Conservation (phyloP, 2,797 vertebrate species). For the Danio aesculapii region DNA sequence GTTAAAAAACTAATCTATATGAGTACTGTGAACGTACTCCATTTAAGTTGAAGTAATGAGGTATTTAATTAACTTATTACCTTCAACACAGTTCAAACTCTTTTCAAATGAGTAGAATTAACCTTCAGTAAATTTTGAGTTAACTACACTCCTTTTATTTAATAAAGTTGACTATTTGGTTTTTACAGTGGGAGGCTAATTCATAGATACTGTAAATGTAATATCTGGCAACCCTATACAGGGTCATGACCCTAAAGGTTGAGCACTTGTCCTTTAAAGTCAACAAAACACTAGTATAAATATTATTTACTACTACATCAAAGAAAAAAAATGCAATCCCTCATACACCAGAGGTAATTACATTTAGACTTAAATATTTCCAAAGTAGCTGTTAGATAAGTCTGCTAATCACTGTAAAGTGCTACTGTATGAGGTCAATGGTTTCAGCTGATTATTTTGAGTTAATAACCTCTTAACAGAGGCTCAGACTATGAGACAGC, state of each 20-base stretch:
- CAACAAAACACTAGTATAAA: not conserved
- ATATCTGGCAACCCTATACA: not conserved
- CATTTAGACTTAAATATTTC: constrained; percentile 8
- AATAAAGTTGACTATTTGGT: too few species aligned
- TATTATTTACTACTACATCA: not conserved
- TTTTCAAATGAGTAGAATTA: too few species aligned
- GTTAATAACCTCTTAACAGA: constrained; percentile 39
- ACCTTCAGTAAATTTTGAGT: too few species aligned
- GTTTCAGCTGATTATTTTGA: constrained; percentile 21
- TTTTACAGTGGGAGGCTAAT: not conserved
- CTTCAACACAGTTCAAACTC: too few species aligned
- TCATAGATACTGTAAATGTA: not conserved
- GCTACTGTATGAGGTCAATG: constrained; percentile 4
- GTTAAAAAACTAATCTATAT: too few species aligned
- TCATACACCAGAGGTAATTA: not conserved
- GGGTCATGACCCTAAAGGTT: not conserved
- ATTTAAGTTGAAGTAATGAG: too few species aligned
- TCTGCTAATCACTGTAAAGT: constrained; percentile 10
- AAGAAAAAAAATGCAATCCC: too few species aligned
- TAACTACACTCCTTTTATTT: too few species aligned
- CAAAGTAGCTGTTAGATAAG: constrained; percentile 25
- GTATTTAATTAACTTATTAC: too few species aligned
- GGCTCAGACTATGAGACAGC: constrained; percentile 26
- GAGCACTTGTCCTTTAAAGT: not conserved
- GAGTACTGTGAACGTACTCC: too few species aligned